phyloP scores from a whole-genome alignment of 2,888 invertebrate species.

The Harmothoe impar region DNA sequence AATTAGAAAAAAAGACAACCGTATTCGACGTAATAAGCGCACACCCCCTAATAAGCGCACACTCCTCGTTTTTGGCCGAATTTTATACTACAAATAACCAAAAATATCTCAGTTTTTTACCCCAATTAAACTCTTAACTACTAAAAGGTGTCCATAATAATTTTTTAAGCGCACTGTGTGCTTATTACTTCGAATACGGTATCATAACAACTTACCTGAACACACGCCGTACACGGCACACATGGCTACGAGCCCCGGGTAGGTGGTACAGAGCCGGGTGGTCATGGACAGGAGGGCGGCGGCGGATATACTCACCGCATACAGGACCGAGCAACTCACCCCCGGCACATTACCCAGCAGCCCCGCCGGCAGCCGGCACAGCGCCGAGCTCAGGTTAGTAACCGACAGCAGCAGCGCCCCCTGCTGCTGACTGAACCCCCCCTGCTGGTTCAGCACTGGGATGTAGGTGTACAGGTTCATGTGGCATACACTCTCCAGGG shows the following conservation, averaged over 20 bases:
- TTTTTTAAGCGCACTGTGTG: no score
- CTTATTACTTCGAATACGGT: no score
- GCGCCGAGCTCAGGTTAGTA: not conserved
- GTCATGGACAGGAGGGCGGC: not conserved
- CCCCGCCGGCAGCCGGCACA: not conserved
- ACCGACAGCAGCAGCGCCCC: not conserved
- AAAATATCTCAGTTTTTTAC: no score
- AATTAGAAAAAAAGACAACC: no score
- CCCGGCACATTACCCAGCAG: not conserved
- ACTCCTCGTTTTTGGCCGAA: no score
- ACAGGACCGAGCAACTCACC: not conserved
- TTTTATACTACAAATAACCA: no score
- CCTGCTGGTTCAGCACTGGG: not conserved
- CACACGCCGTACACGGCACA: not conserved
- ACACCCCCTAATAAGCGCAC: no score
- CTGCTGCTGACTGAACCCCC: not conserved
- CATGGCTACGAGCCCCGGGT: not conserved
- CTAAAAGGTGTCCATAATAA: no score
- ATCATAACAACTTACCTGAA: not conserved
- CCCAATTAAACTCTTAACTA: no score
- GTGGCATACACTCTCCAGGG: not conserved
- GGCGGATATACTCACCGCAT: not conserved
- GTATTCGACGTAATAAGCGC: no score
- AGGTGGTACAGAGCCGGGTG: not conserved
- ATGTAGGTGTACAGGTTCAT: constrained; percentile 16